A percentile compares a stretch with the other conserved stretches of the same genome.
Conservation (phyloP, 30 jellyfish, hydroid and myxozoan species). For the Nemopilema nomurai region DNA sequence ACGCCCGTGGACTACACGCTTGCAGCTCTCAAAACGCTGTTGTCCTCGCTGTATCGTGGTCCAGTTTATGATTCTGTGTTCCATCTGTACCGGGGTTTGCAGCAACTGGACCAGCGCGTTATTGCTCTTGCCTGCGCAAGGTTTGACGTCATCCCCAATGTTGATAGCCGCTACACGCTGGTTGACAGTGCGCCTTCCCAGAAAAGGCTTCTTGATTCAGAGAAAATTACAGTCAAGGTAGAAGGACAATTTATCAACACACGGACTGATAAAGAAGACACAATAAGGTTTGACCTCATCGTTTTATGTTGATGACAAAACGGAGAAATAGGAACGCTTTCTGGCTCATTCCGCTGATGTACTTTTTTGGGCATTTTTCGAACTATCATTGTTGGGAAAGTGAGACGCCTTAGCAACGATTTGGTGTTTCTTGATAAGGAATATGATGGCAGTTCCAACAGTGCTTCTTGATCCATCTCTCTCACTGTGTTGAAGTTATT, state of each 20-base stretch:
- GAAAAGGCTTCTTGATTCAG: conserved; percentile 10
- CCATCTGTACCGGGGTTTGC: background rate
- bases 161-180: background rate
- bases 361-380: no score
- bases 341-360: no score
- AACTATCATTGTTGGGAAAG: no score
- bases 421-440: no score
- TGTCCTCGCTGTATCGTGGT: background rate
- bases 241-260: conserved; percentile 16
- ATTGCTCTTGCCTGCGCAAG: conserved; percentile 18
- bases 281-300: background rate
- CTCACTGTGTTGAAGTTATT: no score
- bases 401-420: no score
- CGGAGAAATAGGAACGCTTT: background rate
- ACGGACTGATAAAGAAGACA: background rate
- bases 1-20: background rate
- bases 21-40: background rate
- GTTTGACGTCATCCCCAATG: background rate
- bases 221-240: background rate
- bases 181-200: conserved; percentile 10
- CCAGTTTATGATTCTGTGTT: conserved; percentile 10
- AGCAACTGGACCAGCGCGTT: background rate
- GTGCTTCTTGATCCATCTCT: no score
- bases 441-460: no score
- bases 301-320: background rate